These are phyloP conservation scores for Exocentrus adspersus DNA, from an alignment of 2,888 invertebrate species.

Conservation along the genomic window DNA sequence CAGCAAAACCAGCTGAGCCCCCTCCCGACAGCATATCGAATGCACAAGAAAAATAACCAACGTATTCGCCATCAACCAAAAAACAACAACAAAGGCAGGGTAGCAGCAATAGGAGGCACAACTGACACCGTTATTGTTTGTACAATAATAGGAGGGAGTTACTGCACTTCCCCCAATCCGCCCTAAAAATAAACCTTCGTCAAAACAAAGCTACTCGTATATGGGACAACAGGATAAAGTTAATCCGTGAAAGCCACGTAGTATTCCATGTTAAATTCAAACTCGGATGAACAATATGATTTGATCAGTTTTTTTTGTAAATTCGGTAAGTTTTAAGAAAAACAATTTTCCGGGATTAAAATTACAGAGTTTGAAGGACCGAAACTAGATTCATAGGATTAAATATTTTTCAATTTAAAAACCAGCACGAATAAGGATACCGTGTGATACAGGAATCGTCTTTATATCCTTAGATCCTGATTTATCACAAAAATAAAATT, in stretches of 20 bases:
- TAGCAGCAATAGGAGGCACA: neutral
- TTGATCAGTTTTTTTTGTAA: no score
- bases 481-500: no score
- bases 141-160: neutral
- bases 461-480: no score
- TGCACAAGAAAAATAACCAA: neutral
- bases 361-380: no score
- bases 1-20: neutral
- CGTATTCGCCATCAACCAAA: neutral
- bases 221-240: neutral
- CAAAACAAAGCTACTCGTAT: slow-evolving; percentile 4
- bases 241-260: neutral
- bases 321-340: no score
- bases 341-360: no score
- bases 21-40: neutral
- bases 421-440: no score
- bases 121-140: neutral
- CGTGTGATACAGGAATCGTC: no score
- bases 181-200: slow-evolving; percentile 14
- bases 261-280: neutral
- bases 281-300: neutral
- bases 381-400: no score
- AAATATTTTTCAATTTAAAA: no score
- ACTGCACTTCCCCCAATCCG: neutral
- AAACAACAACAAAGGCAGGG: slow-evolving; percentile 3